Evolutionary conservation across 1,140 invertebrate genomes (phyloP).

Genomic region (Idris sp.): DNA sequence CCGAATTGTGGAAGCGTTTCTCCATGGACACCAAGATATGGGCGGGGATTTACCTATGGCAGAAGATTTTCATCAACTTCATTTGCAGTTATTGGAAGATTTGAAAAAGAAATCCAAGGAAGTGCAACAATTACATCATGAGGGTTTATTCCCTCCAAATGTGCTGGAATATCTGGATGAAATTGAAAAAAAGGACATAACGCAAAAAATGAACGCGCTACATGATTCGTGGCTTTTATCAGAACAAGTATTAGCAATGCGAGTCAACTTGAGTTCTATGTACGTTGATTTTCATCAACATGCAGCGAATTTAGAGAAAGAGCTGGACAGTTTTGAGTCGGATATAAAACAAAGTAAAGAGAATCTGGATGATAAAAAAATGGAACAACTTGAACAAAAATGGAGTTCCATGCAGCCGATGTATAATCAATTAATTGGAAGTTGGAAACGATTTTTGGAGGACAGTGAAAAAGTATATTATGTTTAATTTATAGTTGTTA

Average conservation of each 20-base stretch:
- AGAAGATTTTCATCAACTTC: conserved; percentile 86
- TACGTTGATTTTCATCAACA: conserved; percentile 87
- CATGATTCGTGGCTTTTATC: conserved; percentile 82
- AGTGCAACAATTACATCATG: conserved; percentile 79
- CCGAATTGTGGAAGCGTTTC: conserved; percentile 84
- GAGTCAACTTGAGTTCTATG: conserved; percentile 82
- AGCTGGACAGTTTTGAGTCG: conserved; percentile 83
- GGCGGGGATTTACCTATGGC: conserved; percentile 84
- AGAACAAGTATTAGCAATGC: conserved; percentile 81
- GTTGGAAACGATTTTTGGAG: conserved; percentile 84
- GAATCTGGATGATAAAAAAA: conserved; percentile 78
- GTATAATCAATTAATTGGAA: conserved; percentile 80
- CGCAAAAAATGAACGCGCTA: conserved; percentile 81
- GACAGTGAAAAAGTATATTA: conserved; percentile 80
- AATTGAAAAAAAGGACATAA: conserved; percentile 81
- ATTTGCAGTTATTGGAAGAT: conserved; percentile 86
- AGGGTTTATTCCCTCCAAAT: conserved; percentile 82
- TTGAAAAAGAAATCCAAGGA: conserved; percentile 81
- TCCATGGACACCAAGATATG: conserved; percentile 87
- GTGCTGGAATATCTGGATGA: conserved; percentile 84
- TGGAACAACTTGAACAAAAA: conserved; percentile 80
- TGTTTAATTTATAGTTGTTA: too few species aligned
- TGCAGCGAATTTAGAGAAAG: conserved; percentile 82
- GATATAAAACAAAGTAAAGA: conserved; percentile 76
- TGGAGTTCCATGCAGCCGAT: conserved; percentile 82